A percentile compares a stretch with the other conserved stretches of the same genome.
Conservation (phyloP, 1,140 invertebrate genomes). For the Zaprionus davidi region DNA sequence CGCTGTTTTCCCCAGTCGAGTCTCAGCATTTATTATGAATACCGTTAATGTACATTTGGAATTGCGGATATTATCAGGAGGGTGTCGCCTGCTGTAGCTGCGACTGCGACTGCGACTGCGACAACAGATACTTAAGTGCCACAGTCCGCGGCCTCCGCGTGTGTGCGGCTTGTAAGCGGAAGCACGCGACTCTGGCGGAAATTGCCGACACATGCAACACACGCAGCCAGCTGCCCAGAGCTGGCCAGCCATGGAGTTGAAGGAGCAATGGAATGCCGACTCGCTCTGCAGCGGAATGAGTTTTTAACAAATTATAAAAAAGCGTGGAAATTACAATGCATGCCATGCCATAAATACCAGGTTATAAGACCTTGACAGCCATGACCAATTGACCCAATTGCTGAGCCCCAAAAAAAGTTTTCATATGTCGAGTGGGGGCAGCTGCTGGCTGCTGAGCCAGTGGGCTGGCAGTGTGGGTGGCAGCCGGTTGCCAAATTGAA, state of each 20-base stretch:
- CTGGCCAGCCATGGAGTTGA: neutral
- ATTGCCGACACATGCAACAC: constrained; percentile 76
- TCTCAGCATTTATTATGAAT: constrained; percentile 50
- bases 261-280: constrained; percentile 19
- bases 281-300: constrained; percentile 28
- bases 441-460: neutral
- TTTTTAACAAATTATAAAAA: constrained; percentile 74
- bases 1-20: neutral
- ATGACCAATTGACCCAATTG: constrained; percentile 80
- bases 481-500: constrained; percentile 66
- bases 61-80: constrained; percentile 71
- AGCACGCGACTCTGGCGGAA: constrained; percentile 75
- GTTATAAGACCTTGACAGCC: constrained; percentile 78
- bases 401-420: constrained; percentile 46
- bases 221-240: constrained; percentile 69
- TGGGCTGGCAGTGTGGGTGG: constrained; percentile 24
- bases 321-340: constrained; percentile 56
- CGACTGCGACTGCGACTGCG: neutral
- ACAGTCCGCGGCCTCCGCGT: constrained; percentile 35
- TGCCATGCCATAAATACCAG: constrained; percentile 76
- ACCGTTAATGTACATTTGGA: constrained; percentile 46
- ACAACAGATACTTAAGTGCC: constrained; percentile 77
- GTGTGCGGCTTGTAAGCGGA: constrained; percentile 61
- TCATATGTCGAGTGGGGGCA: constrained; percentile 57
- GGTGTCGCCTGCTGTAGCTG: constrained; percentile 55